Conservation (phyloP, 1,140 invertebrate species). For the Atopsyche davidsoni region DNA sequence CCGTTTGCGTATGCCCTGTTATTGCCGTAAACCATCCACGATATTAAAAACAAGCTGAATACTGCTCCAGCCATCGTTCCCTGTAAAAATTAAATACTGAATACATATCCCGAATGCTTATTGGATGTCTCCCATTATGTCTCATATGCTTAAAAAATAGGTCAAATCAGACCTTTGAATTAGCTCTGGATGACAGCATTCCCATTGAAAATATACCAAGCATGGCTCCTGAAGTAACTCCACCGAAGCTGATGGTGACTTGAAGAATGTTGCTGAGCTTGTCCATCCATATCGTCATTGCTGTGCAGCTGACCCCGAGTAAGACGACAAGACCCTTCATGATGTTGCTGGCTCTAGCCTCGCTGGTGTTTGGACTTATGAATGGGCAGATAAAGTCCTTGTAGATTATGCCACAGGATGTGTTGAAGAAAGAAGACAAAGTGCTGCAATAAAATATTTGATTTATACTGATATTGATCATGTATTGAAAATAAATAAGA, state of each 20-base stretch:
- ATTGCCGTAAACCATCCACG: slow-evolving; percentile 54
- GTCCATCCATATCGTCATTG: slow-evolving; percentile 56
- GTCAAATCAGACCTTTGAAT: slow-evolving; percentile 43
- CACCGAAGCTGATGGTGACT: slow-evolving; percentile 55
- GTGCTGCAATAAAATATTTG: too few species aligned
- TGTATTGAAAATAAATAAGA: too few species aligned
- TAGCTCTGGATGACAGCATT: slow-evolving; percentile 59
- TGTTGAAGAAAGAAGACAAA: slow-evolving; percentile 66
- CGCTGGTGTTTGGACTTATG: slow-evolving; percentile 24
- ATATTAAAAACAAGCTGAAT: slow-evolving; percentile 43
- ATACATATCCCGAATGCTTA: neutral
- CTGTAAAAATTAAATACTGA: slow-evolving; percentile 28
- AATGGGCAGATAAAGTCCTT: slow-evolving; percentile 43
- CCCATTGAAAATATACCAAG: slow-evolving; percentile 61
- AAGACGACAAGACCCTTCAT: slow-evolving; percentile 54
- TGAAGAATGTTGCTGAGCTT: slow-evolving; percentile 56
- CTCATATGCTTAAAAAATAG: neutral
- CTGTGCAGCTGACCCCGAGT: slow-evolving; percentile 51
- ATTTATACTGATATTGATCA: too few species aligned
- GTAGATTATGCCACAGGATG: slow-evolving; percentile 64
- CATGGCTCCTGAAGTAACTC: slow-evolving; percentile 57
- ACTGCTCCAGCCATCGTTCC: slow-evolving; percentile 49
- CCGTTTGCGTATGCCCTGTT: slow-evolving; percentile 42
- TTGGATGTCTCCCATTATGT: neutral
- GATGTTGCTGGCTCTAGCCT: slow-evolving; percentile 41